These are phyloP conservation scores for Centropyge bicolor DNA, from an alignment of 2,797 vertebrate genomes.

Conservation along the genomic window DNA sequence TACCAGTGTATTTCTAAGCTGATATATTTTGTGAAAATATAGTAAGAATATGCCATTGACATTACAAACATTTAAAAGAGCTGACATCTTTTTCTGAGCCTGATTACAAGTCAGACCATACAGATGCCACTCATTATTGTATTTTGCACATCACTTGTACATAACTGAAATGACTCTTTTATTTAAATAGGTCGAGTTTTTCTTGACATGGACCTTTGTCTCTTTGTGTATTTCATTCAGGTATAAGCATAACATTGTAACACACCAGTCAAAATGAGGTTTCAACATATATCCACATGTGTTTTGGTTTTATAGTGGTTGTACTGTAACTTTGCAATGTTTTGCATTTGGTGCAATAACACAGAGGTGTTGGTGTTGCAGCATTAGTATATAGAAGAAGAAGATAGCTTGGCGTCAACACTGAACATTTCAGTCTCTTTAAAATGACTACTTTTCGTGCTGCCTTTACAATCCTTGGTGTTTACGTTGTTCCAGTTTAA, in stretches of 20 bases:
- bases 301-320: not conserved
- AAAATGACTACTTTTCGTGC: not conserved
- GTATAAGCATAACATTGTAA: not conserved
- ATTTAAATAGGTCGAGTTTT: not conserved
- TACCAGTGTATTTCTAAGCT: not conserved
- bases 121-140: not conserved
- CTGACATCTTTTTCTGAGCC: not conserved
- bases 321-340: not conserved
- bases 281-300: not conserved
- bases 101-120: not conserved
- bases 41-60: not conserved
- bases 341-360: not conserved
- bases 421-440: not conserved
- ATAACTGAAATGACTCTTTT: not conserved
- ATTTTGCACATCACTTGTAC: not conserved
- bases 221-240: not conserved
- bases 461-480: not conserved
- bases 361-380: not conserved
- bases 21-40: not conserved
- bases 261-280: not conserved
- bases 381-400: no score
- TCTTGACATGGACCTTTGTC: not conserved
- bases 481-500: not conserved
- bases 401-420: not conserved
- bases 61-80: not conserved